These are phyloP conservation scores for Opisthocomus hoazin DNA, from an alignment of 2,113 vertebrate species.

Conservation along the genomic window DNA sequence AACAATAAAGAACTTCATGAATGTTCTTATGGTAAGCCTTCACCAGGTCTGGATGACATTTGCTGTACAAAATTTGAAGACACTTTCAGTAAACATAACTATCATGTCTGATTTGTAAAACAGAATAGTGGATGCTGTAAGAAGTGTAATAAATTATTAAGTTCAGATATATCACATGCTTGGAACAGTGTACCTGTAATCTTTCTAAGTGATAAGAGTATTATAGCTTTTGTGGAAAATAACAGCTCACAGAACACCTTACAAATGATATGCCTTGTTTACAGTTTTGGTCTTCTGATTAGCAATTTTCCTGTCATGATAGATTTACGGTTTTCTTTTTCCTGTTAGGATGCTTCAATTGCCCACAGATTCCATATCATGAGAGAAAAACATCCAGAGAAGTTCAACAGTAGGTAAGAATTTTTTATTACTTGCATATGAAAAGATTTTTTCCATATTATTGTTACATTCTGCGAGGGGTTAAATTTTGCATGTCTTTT, in stretches of 20 bases:
- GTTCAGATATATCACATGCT: not conserved
- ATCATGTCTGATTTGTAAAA: not conserved
- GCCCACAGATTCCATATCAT: slow-evolving; percentile 95
- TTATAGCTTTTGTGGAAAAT: not conserved
- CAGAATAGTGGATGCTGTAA: not conserved
- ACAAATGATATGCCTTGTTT: not conserved
- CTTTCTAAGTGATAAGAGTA: not conserved
- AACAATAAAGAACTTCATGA: not conserved
- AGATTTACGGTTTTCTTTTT: not conserved
- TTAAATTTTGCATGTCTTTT: not conserved
- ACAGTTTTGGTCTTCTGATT: not conserved
- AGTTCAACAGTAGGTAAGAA: slow-evolving; percentile 90
- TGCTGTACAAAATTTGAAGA: not conserved
- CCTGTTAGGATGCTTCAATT: slow-evolving; percentile 87
- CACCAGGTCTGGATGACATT: not conserved
- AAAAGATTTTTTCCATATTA: not conserved
- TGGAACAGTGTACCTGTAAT: not conserved
- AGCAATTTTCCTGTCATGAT: not conserved
- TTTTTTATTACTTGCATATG: not conserved
- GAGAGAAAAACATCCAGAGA: slow-evolving; percentile 95
- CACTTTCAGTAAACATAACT: not conserved
- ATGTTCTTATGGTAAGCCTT: not conserved
- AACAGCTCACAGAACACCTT: not conserved
- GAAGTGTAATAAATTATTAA: not conserved
- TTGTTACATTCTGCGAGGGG: not conserved